phyloP scores from a whole-genome alignment of 2,797 vertebrate genomes.

The Pterois miles region DNA sequence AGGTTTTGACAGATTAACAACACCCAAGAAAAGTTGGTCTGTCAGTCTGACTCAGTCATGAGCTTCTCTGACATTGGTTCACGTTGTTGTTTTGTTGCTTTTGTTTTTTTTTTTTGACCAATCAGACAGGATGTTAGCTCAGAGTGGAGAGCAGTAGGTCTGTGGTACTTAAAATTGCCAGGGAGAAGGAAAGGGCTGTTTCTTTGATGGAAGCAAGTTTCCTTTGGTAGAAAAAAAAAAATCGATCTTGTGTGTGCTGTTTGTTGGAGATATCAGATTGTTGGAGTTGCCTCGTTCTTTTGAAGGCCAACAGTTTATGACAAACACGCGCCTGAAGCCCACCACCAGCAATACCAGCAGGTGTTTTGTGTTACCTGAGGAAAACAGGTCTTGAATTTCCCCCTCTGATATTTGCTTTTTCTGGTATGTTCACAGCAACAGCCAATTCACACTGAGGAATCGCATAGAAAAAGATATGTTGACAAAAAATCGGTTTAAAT shows the following conservation, averaged over 20 bases:
- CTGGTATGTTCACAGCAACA: neutral
- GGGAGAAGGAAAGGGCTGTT: constrained; percentile 16
- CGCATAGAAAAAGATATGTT: neutral
- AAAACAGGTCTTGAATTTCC: constrained; percentile 2
- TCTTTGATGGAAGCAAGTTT: constrained; percentile 40
- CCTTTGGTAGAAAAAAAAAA: constrained; percentile 16
- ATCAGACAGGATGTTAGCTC: constrained; percentile 6
- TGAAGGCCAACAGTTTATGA: constrained; percentile 29
- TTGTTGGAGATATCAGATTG: constrained; percentile 41
- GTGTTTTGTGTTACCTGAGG: constrained; percentile 25
- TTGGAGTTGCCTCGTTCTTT: constrained; percentile 34
- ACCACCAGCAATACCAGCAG: constrained; percentile 19
- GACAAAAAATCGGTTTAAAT: neutral
- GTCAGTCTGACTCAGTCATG: constrained; percentile 5
- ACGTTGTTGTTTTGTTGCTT: constrained; percentile 8
- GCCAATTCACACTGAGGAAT: neutral
- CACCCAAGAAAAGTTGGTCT: neutral
- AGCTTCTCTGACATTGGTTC: constrained; percentile 17
- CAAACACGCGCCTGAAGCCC: constrained; percentile 23
- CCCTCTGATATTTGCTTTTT: constrained; percentile 5
- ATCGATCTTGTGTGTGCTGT: constrained; percentile 24
- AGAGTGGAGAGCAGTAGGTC: neutral
- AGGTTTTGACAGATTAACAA: constrained; percentile 25
- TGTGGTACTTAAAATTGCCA: constrained; percentile 28
- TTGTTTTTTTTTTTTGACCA: constrained; percentile 9